Conservation (phyloP, 2,888 invertebrate species). For the Oxytorus armatus region DNA sequence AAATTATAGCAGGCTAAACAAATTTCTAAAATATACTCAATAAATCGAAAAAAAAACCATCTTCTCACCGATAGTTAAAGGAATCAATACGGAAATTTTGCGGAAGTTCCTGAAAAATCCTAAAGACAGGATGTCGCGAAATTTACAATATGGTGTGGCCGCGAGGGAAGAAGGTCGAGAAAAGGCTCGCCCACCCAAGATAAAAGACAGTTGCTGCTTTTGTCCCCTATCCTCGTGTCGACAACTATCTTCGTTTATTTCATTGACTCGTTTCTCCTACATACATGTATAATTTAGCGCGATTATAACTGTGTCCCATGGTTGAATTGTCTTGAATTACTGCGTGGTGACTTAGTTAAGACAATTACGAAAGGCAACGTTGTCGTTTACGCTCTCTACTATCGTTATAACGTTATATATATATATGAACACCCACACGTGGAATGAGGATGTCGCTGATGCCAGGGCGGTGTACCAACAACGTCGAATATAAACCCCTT, state of each 20-base stretch:
- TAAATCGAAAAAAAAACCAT: neutral
- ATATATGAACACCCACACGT: constrained; percentile 72
- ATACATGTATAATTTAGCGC: constrained; percentile 74
- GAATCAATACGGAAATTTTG: neutral
- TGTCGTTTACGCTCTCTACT: constrained; percentile 20
- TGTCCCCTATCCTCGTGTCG: neutral
- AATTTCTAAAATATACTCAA: neutral
- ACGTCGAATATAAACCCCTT: neutral
- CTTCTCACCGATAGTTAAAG: neutral
- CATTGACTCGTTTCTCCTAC: constrained; percentile 31
- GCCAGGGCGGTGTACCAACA: constrained; percentile 37
- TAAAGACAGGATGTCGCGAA: neutral
- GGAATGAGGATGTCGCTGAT: constrained; percentile 74
- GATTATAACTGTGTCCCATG: constrained; percentile 72
- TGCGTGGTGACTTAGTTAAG: constrained; percentile 79
- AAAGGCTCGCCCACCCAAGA: constrained; percentile 23
- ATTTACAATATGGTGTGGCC: constrained; percentile 31
- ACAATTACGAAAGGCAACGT: constrained; percentile 77
- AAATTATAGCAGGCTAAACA: neutral
- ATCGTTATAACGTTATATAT: constrained; percentile 38
- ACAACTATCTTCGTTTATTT: constrained; percentile 16
- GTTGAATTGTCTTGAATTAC: constrained; percentile 78
- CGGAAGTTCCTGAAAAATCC: constrained; percentile 8
- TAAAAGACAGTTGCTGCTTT: neutral
- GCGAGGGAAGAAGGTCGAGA: neutral